Base-by-base conservation (phyloP, 2,113 vertebrate species). In the Amazona vittata region DNA sequence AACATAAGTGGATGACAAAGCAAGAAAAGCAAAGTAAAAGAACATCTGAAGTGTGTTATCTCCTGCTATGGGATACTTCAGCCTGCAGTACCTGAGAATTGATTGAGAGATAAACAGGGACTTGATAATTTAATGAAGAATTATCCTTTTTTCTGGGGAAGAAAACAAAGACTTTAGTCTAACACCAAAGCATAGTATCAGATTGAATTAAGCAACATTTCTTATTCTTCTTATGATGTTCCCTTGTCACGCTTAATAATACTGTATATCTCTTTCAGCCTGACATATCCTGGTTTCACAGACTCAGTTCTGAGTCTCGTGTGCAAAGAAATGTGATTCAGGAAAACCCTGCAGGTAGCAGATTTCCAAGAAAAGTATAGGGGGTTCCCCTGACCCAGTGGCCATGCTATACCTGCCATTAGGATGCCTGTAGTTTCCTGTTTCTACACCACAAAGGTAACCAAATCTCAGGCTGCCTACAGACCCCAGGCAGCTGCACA, bases 1-100 rank as follows among this genome's bases (percentile, higher is more conserved):
- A 89, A 93, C 75, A 93, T 22, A 93, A 89, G 13, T 43, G 59
- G 28, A 86, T 90, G 62, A 75, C 33, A 77, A 94, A 94, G 73
- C 83, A 60, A 71, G 65, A 60, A 91, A 84, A 17, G 24, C 31
- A 60, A 95, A 94, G 65, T 78, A 88, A 94, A 95, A 69, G 75
- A 44, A 59, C 24, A 90, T 21, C 29, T 44, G 29, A 95, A 94
- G 18, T 78, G 47, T 35, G 43, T 68, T 43, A 18, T 55, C 91
- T 90, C 73, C 50, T 86, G 39, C 65, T 50, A 6, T 26, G 64
- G 64, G 70, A 95, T 70, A 57, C 57, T 29, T 60, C 39, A 83
- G 47, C 55, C 12, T 89, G 47, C 11, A 82, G 83, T 63, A 83
- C 46, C 49, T 90, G 16, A 57, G 64, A 81, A 86, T 10, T 21